phyloP scores from a whole-genome alignment of 2,113 vertebrate species.

The Cheilinus undulatus region DNA sequence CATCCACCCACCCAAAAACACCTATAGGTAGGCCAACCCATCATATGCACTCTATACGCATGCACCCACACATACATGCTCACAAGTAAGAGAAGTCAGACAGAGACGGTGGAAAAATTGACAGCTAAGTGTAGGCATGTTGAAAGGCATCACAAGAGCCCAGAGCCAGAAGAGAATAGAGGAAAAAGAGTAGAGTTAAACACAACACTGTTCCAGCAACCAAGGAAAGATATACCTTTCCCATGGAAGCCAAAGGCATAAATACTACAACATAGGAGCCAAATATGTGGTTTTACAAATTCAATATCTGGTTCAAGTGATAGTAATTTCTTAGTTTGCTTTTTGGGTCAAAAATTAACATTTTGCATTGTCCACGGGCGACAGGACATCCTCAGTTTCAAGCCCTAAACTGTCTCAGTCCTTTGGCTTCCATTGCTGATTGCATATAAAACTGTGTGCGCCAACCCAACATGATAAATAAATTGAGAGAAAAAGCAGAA shows the following conservation, averaged over 20 bases:
- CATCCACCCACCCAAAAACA: constrained; percentile 6
- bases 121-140: constrained; percentile 10
- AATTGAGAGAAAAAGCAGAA: constrained; percentile 42
- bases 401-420: too few species aligned
- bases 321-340: not conserved
- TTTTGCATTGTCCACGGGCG: too few species aligned
- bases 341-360: not conserved
- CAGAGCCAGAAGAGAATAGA: constrained; percentile 43
- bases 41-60: not conserved
- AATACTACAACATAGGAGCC: not conserved
- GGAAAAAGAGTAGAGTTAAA: constrained; percentile 45
- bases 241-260: constrained; percentile 68
- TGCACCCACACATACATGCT: constrained; percentile 9
- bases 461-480: constrained; percentile 30
- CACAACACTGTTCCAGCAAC: constrained; percentile 51
- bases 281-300: not conserved
- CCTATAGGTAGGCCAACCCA: constrained; percentile 5
- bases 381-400: too few species aligned
- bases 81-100: constrained; percentile 40
- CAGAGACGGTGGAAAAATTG: constrained; percentile 34
- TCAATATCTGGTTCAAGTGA: not conserved
- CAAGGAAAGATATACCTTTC: constrained; percentile 52
- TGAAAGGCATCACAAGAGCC: constrained; percentile 39
- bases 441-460: constrained; percentile 54
- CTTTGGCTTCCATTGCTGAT: constrained; percentile 76